Conservation (phyloP, 2,113 vertebrate species). For the Myiozetetes cayanensis region DNA sequence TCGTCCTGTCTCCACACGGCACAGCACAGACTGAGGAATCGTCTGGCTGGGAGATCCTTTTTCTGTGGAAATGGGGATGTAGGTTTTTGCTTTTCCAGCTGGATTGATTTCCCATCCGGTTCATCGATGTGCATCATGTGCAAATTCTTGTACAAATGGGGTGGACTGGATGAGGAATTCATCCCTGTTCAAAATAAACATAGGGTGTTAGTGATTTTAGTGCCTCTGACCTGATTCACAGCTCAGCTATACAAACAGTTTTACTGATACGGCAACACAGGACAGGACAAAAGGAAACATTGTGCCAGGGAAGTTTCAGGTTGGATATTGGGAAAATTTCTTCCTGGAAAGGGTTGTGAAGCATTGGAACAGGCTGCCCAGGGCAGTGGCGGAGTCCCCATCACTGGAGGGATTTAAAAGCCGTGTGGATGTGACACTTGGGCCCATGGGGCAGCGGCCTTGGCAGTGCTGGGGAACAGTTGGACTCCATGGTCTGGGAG, state of each 20-base stretch:
- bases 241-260: rapidly evolving
- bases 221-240: not conserved
- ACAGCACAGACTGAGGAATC: not conserved
- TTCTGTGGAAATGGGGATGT: not conserved
- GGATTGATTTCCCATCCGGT: not conserved
- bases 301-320: not conserved
- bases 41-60: not conserved
- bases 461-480: not conserved
- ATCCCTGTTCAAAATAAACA: not conserved
- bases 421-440: not conserved
- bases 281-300: not conserved
- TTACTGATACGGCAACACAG: not conserved
- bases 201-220: not conserved
- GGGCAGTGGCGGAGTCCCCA: not conserved
- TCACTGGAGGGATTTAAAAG: not conserved
- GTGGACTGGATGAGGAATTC: not conserved
- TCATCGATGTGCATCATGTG: not conserved
- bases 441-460: not conserved
- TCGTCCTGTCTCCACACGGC: not conserved
- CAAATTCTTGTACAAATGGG: not conserved
- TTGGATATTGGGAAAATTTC: not conserved
- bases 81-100: not conserved
- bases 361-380: not conserved
- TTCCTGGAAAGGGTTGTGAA: not conserved
- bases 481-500: not conserved